A percentile compares a stretch with the other conserved stretches of the same genome.
Evolutionary conservation across 2,797 vertebrate genomes (phyloP).

Genomic region (Poeciliopsis infans): DNA sequence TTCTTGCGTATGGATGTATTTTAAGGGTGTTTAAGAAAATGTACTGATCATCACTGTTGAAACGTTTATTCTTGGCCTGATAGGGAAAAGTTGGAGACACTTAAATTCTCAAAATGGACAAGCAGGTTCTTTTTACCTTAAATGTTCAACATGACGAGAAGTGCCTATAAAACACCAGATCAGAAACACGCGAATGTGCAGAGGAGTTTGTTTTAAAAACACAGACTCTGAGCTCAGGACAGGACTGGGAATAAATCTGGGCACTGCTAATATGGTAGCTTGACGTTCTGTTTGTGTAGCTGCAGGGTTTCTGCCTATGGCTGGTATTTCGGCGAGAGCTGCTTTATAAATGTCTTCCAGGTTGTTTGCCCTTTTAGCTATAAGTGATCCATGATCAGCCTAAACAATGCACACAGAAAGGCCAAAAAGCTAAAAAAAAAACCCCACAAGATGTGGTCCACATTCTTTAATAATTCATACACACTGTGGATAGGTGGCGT

Average conservation of each 20-base stretch:
- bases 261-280: constrained; percentile 14
- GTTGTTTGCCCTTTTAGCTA: constrained; percentile 61
- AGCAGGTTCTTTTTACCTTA: constrained; percentile 24
- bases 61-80: background rate
- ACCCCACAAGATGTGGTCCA: constrained; percentile 12
- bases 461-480: constrained; percentile 5
- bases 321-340: constrained; percentile 22
- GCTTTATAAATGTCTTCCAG: constrained; percentile 48
- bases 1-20: background rate
- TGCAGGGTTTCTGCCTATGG: constrained; percentile 30
- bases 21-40: background rate
- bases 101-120: background rate
- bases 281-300: constrained; percentile 32
- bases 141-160: constrained; percentile 20
- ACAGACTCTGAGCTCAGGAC: background rate
- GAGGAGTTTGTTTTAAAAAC: constrained; percentile 21
- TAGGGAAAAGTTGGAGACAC: background rate
- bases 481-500: background rate
- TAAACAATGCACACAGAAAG: constrained; percentile 46
- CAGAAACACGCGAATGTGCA: constrained; percentile 12
- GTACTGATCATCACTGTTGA: background rate
- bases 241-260: constrained; percentile 11
- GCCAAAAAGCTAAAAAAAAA: constrained; percentile 33
- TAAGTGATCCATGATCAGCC: constrained; percentile 49
- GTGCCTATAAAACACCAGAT: constrained; percentile 17